Base-by-base conservation (phyloP, 1,140 invertebrate genomes). In the Sarcophaga bullata region DNA sequence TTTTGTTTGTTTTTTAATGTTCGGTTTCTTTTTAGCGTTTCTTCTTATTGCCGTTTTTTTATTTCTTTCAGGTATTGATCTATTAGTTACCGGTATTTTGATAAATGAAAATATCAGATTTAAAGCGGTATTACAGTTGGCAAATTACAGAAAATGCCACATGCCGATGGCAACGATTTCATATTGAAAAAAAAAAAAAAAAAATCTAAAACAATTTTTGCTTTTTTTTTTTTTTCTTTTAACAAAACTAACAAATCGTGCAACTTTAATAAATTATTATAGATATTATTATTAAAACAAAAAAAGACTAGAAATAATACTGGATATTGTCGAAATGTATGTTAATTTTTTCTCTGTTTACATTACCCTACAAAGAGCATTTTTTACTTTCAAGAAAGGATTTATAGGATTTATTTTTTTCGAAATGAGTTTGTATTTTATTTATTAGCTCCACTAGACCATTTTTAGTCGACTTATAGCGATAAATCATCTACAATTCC, bases 61-160 rank as follows among this genome's bases (percentile, higher is more conserved):
- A n/a, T 37, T 37, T 37, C 4, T 37, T 78, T 50, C 48, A 78
- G 50, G 48, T 17, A n/a, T 78, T 49, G 75, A 78, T 78, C 75
- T 13, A 50, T 50, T 68, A 68, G 62, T 68, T 17, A 19, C 62
- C 48, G 48, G 49, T 50, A 78, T 78, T 78, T 78, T 50, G n/a
- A n/a, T n/a, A 78, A 78, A 78, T 50, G 25, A 76, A 78, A 50
- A 78, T 50, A 17, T 50, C 19, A 78, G 75, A 78, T 78, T 50
- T 78, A 8, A 49, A 78, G 48, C 75, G 75, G 75, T 78, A 78
- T 78, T 78, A 52, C 75, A 52, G 75, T 78, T 78, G 75, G n/a
- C n/a, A 48, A 78, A 52, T 78, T 78, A 19, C 48, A 48, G n/a
- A 78, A 75, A 75, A 75, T 25, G 19, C 75, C 17, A 78, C 48